Evolutionary conservation across 2,797 vertebrate genomes (phyloP).

Genomic region (Diplodus sargus): DNA sequence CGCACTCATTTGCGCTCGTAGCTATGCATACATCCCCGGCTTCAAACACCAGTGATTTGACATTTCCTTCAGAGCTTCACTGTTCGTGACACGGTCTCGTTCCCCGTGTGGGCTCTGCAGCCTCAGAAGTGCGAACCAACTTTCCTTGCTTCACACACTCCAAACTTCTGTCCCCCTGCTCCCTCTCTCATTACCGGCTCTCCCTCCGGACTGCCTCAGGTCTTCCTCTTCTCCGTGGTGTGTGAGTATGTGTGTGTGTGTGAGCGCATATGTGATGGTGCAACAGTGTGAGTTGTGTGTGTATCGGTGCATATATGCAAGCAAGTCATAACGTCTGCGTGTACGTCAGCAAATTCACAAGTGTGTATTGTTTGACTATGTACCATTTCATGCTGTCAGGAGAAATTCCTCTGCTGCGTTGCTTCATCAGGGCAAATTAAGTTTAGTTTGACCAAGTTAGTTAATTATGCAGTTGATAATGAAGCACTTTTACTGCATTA

Average conservation of each 20-base stretch:
- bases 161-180: slow-evolving; percentile 67
- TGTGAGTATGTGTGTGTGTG: neutral
- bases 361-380: slow-evolving; percentile 18
- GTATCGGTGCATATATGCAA: slow-evolving; percentile 19
- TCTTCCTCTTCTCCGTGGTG: slow-evolving; percentile 45
- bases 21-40: slow-evolving; percentile 52
- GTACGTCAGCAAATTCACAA: neutral
- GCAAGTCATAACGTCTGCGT: slow-evolving; percentile 5
- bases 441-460: slow-evolving; percentile 47
- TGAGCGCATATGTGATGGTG: slow-evolving; percentile 13
- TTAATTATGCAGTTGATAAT: slow-evolving; percentile 47
- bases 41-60: slow-evolving; percentile 74
- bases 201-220: slow-evolving; percentile 71
- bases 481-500: slow-evolving; percentile 27
- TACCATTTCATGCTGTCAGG: slow-evolving; percentile 30
- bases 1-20: slow-evolving; percentile 50
- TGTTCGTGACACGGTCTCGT: slow-evolving; percentile 62
- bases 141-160: slow-evolving; percentile 66
- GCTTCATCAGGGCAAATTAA: slow-evolving; percentile 49
- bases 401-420: slow-evolving; percentile 32
- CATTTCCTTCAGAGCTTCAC: slow-evolving; percentile 70
- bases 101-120: slow-evolving; percentile 59
- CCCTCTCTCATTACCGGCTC: slow-evolving; percentile 71
- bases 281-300: slow-evolving; percentile 30
- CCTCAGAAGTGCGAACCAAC: slow-evolving; percentile 70